These are phyloP conservation scores for Darevskia mixta DNA, from an alignment of 2,797 vertebrate genomes.

Conservation along the genomic window DNA sequence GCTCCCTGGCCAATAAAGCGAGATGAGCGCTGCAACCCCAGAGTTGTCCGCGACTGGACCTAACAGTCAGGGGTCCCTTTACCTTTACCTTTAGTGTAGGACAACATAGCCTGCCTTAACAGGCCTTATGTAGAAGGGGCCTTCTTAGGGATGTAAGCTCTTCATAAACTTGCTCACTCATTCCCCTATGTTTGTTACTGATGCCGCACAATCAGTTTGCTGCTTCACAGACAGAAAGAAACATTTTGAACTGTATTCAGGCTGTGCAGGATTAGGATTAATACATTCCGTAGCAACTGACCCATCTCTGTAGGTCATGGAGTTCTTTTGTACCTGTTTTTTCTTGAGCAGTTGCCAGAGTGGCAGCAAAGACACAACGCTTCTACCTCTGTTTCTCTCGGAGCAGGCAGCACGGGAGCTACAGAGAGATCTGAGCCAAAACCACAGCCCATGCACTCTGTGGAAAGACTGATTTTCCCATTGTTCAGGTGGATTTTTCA, in stretches of 20 bases:
- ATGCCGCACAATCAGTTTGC: too few species aligned
- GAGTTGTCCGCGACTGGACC: too few species aligned
- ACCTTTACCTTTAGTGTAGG: too few species aligned
- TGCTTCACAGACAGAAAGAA: neutral
- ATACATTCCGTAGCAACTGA: neutral
- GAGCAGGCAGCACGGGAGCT: neutral
- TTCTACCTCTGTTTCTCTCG: neutral
- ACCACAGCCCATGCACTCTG: neutral
- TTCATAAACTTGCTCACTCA: too few species aligned
- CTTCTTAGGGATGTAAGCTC: too few species aligned
- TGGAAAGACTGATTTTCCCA: neutral
- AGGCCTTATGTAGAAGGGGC: too few species aligned
- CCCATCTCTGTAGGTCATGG: neutral
- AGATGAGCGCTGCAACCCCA: too few species aligned
- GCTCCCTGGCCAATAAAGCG: too few species aligned
- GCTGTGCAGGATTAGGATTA: neutral
- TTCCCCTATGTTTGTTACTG: too few species aligned
- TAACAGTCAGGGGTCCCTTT: too few species aligned
- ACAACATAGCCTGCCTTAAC: too few species aligned
- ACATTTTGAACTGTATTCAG: neutral
- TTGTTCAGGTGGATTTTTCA: neutral
- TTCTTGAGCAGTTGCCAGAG: neutral
- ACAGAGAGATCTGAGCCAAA: neutral
- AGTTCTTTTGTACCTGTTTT: neutral
- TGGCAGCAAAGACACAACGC: neutral